Percentiles rank a stretch among this genome's conserved stretches.
Conservation (phyloP, 2,113 vertebrate genomes). For the Pycnonotus jocosus region DNA sequence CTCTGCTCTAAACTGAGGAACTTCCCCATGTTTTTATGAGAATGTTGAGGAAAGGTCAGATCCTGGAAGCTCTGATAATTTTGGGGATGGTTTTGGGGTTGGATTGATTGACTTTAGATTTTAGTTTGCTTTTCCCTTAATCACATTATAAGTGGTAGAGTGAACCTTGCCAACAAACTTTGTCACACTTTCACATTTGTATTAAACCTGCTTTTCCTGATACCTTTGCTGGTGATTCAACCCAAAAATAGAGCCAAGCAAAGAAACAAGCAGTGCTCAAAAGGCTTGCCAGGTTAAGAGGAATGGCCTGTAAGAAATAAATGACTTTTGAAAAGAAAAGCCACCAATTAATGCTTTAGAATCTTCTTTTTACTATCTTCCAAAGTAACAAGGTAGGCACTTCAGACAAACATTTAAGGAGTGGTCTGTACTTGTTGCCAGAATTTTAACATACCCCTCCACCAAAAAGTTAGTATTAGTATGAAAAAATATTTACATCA, state of each 20-base stretch:
- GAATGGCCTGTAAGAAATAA: neutral
- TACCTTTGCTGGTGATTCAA: neutral
- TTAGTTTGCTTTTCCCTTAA: neutral
- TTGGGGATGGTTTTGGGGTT: neutral
- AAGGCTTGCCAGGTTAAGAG: neutral
- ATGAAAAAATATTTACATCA: neutral
- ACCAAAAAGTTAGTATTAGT: neutral
- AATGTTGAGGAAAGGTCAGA: neutral
- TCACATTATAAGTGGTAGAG: neutral
- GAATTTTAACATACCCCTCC: neutral
- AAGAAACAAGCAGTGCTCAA: neutral
- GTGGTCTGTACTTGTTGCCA: neutral
- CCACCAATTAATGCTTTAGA: neutral
- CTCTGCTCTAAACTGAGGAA: neutral
- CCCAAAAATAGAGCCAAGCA: neutral
- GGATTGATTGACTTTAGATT: neutral
- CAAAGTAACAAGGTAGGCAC: neutral
- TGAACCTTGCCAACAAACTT: neutral
- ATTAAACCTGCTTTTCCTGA: neutral
- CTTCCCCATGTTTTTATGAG: neutral
- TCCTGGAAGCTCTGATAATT: neutral
- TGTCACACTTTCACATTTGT: neutral
- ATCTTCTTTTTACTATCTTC: neutral
- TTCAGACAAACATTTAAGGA: neutral
- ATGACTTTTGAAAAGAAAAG: neutral